Percentiles rank a stretch among this genome's conserved stretches.
These are phyloP conservation scores for Lethrus apterus DNA, from an alignment of 1,140 invertebrate species.

Conservation along the genomic window DNA sequence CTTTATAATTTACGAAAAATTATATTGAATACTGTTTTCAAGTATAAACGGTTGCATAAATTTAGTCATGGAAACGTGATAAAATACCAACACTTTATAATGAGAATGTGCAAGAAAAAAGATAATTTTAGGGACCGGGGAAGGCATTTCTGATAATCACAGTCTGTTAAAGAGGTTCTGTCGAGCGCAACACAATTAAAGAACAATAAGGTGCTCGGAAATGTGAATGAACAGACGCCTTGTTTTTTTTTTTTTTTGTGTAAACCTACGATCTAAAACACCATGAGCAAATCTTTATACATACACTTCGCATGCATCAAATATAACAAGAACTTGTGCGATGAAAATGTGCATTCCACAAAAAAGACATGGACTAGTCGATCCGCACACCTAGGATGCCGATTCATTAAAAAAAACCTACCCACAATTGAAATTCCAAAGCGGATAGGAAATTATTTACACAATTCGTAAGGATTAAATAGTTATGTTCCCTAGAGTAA, in stretches of 20 bases:
- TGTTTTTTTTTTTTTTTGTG: too few relatives aligned
- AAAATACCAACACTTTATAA: constrained; percentile 11
- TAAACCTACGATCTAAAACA: constrained; percentile 38
- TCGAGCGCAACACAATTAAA: constrained; percentile 24
- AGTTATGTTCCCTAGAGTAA: constrained; percentile 43
- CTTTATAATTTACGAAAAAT: too few relatives aligned
- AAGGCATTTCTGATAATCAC: constrained; percentile 43
- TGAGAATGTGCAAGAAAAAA: constrained; percentile 12
- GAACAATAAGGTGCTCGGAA: constrained; percentile 21
- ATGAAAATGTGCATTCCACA: constrained; percentile 21
- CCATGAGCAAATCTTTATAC: constrained; percentile 42
- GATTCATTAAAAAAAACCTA: background rate
- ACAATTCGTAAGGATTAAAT: constrained; percentile 36
- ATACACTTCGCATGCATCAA: too few relatives aligned
- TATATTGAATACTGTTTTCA: too few relatives aligned
- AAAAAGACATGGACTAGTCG: constrained; percentile 7
- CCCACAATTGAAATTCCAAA: constrained; percentile 13
- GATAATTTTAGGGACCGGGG: constrained; percentile 24
- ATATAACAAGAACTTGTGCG: constrained; percentile 30
- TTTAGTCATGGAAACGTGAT: constrained; percentile 15
- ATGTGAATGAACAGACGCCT: too few relatives aligned
- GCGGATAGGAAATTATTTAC: constrained; percentile 27
- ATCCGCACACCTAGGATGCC: background rate
- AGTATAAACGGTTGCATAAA: constrained; percentile 9
- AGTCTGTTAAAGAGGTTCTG: constrained; percentile 40